Evolutionary conservation across 1,140 invertebrate species (phyloP).

Genomic region (Parasteatoda tepidariorum): DNA sequence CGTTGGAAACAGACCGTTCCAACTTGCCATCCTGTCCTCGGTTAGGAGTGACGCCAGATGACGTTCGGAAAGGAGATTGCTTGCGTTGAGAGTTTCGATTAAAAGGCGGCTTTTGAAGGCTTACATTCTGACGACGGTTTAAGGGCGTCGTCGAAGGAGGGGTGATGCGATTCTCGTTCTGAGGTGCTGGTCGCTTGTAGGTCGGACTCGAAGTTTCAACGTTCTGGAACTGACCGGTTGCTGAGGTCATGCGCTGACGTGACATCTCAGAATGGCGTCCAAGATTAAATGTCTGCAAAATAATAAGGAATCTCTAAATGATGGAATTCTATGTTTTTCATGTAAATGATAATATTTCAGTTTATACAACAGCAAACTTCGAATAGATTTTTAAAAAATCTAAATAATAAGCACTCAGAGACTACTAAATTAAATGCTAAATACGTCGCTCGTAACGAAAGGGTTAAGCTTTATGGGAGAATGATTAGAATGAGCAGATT

Average conservation of each 20-base stretch:
- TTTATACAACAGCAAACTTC: too few species aligned
- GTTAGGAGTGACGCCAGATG: background rate
- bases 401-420: too few species aligned
- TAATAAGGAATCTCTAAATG: too few species aligned
- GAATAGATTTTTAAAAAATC: too few species aligned
- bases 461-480: too few species aligned
- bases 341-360: too few species aligned
- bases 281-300: too few species aligned
- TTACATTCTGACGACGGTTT: background rate
- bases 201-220: constrained; percentile 39
- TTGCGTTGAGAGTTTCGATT: constrained; percentile 13
- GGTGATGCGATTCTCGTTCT: constrained; percentile 39
- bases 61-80: constrained; percentile 10
- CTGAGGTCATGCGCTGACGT: constrained; percentile 24
- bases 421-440: too few species aligned
- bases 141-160: constrained; percentile 9
- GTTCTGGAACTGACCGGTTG: constrained; percentile 32
- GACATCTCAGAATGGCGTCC: constrained; percentile 40
- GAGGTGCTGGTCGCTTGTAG: constrained; percentile 20
- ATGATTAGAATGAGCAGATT: too few species aligned
- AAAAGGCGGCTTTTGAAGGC: background rate
- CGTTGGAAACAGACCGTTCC: constrained; percentile 11
- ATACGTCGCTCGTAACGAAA: too few species aligned
- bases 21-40: background rate
- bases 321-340: too few species aligned